Evolutionary conservation across 2,113 vertebrate genomes (phyloP).

Genomic region (Mesocricetus auratus): DNA sequence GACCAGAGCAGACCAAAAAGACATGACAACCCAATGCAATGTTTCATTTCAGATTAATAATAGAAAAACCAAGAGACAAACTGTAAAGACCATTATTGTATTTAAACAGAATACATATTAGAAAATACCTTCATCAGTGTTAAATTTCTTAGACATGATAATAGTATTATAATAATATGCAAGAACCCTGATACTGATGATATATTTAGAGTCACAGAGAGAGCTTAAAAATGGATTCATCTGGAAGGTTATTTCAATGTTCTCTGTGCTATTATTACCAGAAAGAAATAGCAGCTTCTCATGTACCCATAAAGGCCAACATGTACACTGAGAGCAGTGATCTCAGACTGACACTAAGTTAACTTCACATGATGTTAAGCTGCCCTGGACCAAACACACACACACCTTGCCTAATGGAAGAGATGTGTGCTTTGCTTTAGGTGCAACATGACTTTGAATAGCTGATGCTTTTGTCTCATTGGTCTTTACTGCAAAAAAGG

Average conservation of each 20-base stretch:
- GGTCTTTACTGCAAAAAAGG: background rate
- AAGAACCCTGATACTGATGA: constrained; percentile 21
- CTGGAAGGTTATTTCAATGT: constrained; percentile 1
- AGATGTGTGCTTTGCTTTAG: background rate
- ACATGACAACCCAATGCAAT: background rate
- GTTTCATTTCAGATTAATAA: constrained; percentile 1
- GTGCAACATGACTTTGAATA: background rate
- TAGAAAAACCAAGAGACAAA: constrained; percentile 3
- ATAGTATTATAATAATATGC: constrained; percentile 3
- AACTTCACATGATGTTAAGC: constrained; percentile 3
- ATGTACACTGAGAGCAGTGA: background rate
- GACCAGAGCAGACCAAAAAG: constrained; percentile 46
- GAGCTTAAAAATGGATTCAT: constrained; percentile 10
- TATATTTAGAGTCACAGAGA: constrained; percentile 1
- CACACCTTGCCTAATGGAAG: background rate
- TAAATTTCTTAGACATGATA: constrained; percentile 40
- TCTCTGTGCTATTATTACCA: background rate
- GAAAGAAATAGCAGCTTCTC: background rate
- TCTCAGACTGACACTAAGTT: background rate
- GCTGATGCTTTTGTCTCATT: background rate
- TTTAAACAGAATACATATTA: constrained; percentile 19
- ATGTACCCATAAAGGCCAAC: background rate
- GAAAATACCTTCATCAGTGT: background rate
- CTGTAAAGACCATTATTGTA: background rate
- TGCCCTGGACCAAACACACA: background rate